Conservation (phyloP, 2,797 vertebrate species). For the Pangasius mekongensis region DNA sequence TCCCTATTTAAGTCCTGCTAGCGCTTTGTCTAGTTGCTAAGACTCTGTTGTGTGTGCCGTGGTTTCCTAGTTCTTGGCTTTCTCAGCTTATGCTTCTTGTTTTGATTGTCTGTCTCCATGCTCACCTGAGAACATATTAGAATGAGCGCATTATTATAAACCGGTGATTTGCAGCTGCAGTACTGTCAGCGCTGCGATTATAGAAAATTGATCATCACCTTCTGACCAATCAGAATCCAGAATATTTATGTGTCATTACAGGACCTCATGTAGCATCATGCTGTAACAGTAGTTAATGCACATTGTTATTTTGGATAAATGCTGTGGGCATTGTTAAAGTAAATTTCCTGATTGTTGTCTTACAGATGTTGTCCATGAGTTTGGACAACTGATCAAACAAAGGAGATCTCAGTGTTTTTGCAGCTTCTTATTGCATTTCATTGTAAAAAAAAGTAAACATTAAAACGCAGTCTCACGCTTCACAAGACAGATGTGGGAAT, state of each 20-base stretch:
- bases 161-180: not conserved
- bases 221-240: not conserved
- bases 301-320: not conserved
- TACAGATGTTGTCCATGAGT: not conserved
- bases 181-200: not conserved
- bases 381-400: slow-evolving; percentile 13
- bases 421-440: slow-evolving; percentile 26
- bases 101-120: not conserved
- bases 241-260: not conserved
- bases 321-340: not conserved
- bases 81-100: not conserved
- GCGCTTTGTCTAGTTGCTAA: not conserved
- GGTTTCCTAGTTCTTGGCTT: not conserved
- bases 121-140: not conserved
- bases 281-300: not conserved
- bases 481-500: slow-evolving; percentile 30
- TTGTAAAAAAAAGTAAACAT: slow-evolving; percentile 3
- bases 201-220: not conserved
- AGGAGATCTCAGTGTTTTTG: slow-evolving; percentile 10
- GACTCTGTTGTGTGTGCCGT: not conserved
- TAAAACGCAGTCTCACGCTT: slow-evolving; percentile 2
- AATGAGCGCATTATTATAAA: not conserved
- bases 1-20: not conserved
- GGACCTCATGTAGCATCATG: not conserved
- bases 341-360: slow-evolving; percentile 15